phyloP scores from a whole-genome alignment of 2,113 vertebrate genomes.

The Riparia riparia region DNA sequence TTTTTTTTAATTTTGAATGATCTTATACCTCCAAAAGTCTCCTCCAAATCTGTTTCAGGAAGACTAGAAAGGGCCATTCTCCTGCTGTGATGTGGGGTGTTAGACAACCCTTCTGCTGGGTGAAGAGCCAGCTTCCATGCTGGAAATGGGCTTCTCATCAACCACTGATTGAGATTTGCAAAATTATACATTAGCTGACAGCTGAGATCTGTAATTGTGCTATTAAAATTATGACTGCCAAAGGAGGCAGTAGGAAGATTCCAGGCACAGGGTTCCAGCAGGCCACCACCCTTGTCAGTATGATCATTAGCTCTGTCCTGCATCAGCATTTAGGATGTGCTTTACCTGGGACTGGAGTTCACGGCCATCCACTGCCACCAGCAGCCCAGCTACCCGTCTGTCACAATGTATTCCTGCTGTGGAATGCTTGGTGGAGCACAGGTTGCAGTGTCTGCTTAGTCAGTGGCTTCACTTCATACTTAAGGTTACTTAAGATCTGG shows the following conservation, averaged over 20 bases:
- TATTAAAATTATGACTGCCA: neutral
- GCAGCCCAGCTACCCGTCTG: accelerated
- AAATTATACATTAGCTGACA: neutral
- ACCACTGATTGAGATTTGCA: neutral
- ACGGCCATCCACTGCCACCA: neutral
- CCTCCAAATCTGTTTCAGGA: neutral
- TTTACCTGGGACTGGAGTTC: neutral
- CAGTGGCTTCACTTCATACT: neutral
- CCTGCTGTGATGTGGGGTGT: neutral
- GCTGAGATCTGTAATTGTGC: neutral
- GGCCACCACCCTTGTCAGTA: neutral
- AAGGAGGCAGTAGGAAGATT: neutral
- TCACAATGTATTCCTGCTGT: accelerated
- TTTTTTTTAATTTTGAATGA: neutral
- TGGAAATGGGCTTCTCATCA: neutral
- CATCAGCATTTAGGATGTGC: neutral
- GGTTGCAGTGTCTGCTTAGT: neutral
- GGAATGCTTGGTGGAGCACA: neutral
- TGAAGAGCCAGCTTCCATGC: neutral
- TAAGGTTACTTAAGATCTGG: neutral
- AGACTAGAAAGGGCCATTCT: neutral
- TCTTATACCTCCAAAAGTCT: neutral
- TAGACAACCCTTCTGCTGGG: neutral
- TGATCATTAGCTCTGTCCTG: neutral
- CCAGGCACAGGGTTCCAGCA: neutral